Conservation (phyloP, 2,888 invertebrate species). For the Nymphalis c-album region DNA sequence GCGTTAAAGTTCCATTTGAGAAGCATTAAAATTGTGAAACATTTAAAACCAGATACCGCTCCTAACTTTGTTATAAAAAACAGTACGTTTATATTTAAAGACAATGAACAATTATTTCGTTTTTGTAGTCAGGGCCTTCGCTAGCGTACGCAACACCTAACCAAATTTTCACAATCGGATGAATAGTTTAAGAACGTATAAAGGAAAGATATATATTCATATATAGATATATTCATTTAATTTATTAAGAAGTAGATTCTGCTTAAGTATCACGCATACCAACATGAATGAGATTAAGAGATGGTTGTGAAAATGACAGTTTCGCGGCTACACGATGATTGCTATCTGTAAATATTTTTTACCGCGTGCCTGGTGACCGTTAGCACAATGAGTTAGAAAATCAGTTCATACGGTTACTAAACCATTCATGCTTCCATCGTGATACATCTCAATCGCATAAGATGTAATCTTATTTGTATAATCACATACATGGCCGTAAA, state of each 20-base stretch:
- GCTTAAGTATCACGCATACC: neutral
- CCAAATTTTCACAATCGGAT: no score
- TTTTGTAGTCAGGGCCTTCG: no score
- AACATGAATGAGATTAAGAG: neutral
- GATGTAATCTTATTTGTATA: slow-evolving; percentile 5
- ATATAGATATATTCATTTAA: no score
- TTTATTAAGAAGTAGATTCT: neutral
- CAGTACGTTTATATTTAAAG: no score
- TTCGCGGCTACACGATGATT: neutral
- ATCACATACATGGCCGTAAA: slow-evolving; percentile 11
- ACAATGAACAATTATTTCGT: no score
- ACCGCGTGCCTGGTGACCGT: slow-evolving; percentile 2
- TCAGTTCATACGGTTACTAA: slow-evolving; percentile 7
- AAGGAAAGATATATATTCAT: no score
- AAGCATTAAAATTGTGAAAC: slow-evolving; percentile 8
- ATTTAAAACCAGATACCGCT: neutral
- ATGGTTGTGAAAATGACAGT: slow-evolving; percentile 6
- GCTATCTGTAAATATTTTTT: neutral
- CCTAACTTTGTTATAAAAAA: no score
- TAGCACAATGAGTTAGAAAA: neutral
- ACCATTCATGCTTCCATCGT: neutral
- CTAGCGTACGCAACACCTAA: no score
- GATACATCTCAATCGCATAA: neutral
- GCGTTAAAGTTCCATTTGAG: slow-evolving; percentile 26
- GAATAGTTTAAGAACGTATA: no score